Evolutionary conservation across 2,888 invertebrate species (phyloP), one percentile per base, ranked within the genome.

Genomic region (Dugesia japonica): DNA sequence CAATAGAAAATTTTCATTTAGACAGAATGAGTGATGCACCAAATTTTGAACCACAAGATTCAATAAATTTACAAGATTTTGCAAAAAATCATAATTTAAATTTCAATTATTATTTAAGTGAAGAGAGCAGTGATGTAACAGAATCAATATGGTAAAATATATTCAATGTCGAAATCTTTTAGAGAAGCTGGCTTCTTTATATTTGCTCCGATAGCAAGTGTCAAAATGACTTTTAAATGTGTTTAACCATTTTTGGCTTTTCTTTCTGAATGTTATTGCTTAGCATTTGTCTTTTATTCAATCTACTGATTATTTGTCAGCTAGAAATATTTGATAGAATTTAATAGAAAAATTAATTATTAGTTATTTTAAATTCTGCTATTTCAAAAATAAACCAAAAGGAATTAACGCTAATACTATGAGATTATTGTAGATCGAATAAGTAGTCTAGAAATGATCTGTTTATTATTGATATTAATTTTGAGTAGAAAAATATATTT

Each of bases 101-200:
- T 56, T 56, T 56, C n/a, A 56, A 56, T 13, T 56, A 56, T 56
- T 56, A 56, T 56, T 56, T 56, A 23, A 56, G 56, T 56, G 56
- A 56, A 56, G 56, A 56, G 17, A 56, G 56, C 56, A 56, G 56
- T 56, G 56, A 56, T n/a, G 23, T 56, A 4, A 56, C 56, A 7
- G 56, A 56, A 56, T 56, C 56, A 13, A 56, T 56, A 4, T 56
- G 56, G 56, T 56, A 56, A 23, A 23, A 13, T n/a, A 4, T 56
- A 23, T n/a, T 20, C 9, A 13, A 4, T 56, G n/a, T 56, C 4
- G 7, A 23, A 56, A 9, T 56, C 9, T 56, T 4, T 56, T 56
- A 56, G 56, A 56, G 56, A 56, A 56, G 56, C 56, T 56, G 56
- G 56, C 56, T 56, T 56, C 56, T 56, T 56, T 56, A 56, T 56